Base-by-base conservation (phyloP, 2,113 vertebrate species). In the Stercorarius parasiticus region DNA sequence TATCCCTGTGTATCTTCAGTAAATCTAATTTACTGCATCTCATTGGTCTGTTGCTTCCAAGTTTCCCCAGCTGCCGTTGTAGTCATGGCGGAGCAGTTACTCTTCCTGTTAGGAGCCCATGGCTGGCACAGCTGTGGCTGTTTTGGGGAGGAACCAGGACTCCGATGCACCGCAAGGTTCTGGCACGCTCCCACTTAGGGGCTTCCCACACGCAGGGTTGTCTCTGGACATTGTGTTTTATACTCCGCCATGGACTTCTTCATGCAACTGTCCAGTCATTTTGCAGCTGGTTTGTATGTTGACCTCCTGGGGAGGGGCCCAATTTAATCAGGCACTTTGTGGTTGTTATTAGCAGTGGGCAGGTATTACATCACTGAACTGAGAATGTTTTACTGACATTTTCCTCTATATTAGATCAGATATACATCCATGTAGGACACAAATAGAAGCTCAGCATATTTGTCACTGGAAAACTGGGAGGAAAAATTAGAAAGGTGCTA, bases 121-220 rank as follows among this genome's bases (percentile, higher is more conserved):
- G 52, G 58, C 64, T 12, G 11, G 30, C 49, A 38, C 16, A 32
- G 61, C 50, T 13, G 20, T 38, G 52, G 40, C 53, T 64, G 5
- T 11, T 36, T 8, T 27, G 17, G 15, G 5, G 2, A 20, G 16
- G 47, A 73, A 0, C 61, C 7, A 10, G 30, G 47, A 27, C 13
- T 29, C 36, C 40, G 36, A 6, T 0, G 4, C 17, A 5, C 21
- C 6, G 5, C 18, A 29, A 21, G 12, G 7, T 25, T 45, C 53
- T 40, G 47, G 16, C 23, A 13, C 12, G 42, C 21, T 30, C 67
- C 49, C 34, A 2, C 47, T 17, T 29, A 3, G 43, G 69, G 49
- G 3, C 38, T 71, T 82, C 27, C 38, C 43, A 9, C 34, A 11
- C 2, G 2, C 22, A 15, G 11, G 14, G 13, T 5, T 47, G 15